phyloP scores from a whole-genome alignment of 2,797 vertebrate species.

The Malacoctenus gilli region DNA sequence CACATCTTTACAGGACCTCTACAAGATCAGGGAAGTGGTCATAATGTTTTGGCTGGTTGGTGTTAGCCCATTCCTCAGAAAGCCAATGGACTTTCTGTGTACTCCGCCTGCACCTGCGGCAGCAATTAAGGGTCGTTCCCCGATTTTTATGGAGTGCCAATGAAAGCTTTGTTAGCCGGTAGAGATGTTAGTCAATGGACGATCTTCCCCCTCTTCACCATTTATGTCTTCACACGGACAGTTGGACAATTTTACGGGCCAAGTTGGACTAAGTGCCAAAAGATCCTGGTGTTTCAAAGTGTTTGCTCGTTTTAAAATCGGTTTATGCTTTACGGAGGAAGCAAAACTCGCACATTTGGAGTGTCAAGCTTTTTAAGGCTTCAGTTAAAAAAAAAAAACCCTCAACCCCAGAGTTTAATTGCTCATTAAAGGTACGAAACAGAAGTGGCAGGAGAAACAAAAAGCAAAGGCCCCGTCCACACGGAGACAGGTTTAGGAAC shows the following conservation, averaged over 20 bases:
- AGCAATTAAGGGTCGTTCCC: slow-evolving; percentile 39
- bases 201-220: slow-evolving; percentile 24
- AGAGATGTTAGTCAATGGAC: slow-evolving; percentile 39
- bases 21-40: no score
- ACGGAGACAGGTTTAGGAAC: no score
- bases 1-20: no score
- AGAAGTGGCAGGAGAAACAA: background rate
- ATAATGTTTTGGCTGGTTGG: no score
- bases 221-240: slow-evolving; percentile 43
- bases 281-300: slow-evolving; percentile 55
- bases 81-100: no score
- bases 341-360: slow-evolving; percentile 35
- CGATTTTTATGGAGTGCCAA: slow-evolving; percentile 77
- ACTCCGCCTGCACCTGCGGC: slow-evolving; percentile 73
- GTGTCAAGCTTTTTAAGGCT: slow-evolving; percentile 19
- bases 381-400: slow-evolving; percentile 10
- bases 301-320: slow-evolving; percentile 68
- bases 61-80: no score
- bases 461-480: no score
- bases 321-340: slow-evolving; percentile 80
- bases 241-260: slow-evolving; percentile 49
- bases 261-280: slow-evolving; percentile 79
- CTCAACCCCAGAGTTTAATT: slow-evolving; percentile 32
- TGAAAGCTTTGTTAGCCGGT: slow-evolving; percentile 39
- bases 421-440: slow-evolving; percentile 63